Percentiles rank a stretch among this genome's conserved stretches.
Conservation (phyloP, 2,888 invertebrate genomes). For the Torymus tubicola region DNA sequence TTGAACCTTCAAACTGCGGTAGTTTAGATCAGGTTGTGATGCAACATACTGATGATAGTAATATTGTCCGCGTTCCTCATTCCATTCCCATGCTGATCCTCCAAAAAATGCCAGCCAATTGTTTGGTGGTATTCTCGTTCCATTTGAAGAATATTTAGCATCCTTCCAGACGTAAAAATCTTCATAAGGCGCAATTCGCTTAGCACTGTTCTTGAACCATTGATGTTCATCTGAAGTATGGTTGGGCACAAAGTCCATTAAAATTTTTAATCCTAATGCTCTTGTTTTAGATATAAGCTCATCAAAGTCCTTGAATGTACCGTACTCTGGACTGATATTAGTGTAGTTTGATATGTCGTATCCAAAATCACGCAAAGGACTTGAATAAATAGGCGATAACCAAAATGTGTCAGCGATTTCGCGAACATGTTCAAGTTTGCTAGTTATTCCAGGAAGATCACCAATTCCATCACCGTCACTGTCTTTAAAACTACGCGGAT, state of each 20-base stretch:
- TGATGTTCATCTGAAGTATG: slow-evolving; percentile 87
- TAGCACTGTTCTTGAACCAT: slow-evolving; percentile 88
- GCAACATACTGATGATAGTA: slow-evolving; percentile 82
- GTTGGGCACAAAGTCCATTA: slow-evolving; percentile 78
- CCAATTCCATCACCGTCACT: slow-evolving; percentile 79
- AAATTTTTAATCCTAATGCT: slow-evolving; percentile 71
- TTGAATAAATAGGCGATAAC: slow-evolving; percentile 85
- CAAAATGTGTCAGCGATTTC: slow-evolving; percentile 82
- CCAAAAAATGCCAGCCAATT: slow-evolving; percentile 80
- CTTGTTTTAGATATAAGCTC: slow-evolving; percentile 74
- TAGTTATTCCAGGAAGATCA: slow-evolving; percentile 64
- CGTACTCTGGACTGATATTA: slow-evolving; percentile 79
- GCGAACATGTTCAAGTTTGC: slow-evolving; percentile 78
- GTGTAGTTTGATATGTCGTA: slow-evolving; percentile 82
- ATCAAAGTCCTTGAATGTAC: slow-evolving; percentile 79
- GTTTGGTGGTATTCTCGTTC: slow-evolving; percentile 74
- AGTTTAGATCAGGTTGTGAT: slow-evolving; percentile 84
- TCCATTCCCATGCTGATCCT: slow-evolving; percentile 82
- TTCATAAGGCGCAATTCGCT: slow-evolving; percentile 80
- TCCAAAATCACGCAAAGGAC: slow-evolving; percentile 82
- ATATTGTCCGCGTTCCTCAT: slow-evolving; percentile 78
- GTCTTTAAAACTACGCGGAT: slow-evolving; percentile 91
- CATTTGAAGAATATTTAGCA: slow-evolving; percentile 69
- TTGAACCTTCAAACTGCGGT: slow-evolving; percentile 77
- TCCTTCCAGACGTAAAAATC: slow-evolving; percentile 89